Base-by-base conservation (phyloP, 2,797 vertebrate genomes). In the Bradypodion ventrale region DNA sequence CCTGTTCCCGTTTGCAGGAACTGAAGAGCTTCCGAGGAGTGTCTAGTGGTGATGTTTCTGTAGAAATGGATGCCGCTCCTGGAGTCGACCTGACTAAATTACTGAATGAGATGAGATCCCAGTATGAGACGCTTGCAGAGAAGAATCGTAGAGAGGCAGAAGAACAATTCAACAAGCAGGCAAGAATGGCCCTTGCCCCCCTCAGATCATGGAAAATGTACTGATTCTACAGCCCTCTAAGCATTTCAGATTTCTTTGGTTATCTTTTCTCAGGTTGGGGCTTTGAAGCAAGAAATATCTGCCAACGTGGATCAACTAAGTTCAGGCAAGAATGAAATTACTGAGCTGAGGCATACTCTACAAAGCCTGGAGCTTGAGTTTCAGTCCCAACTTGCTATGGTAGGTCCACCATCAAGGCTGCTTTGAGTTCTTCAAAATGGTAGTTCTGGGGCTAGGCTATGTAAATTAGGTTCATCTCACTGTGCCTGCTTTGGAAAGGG, bases 301-400 rank as follows among this genome's bases (percentile, higher is more conserved):
- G 87, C 86, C 0, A 91, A 93, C 1, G 93, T 1, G 90, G 91
- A 83, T 81, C 91, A 63, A 74, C 74, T 94, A 52, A 90, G 69
- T 32, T 92, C 91, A 0, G 90, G 93, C 90, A 93, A 75, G 88
- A 94, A 1, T 32, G 92, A 95, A 82, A 84, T 94, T 25, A 91
- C 90, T 0, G 94, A 96, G 37, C 83, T 95, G 83, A 95, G 72
- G 44, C 89, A 94, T 1, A 91, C 90, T 1, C 7, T 95, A 42
- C 94, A 95, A 78, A 62, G 84, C 19, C 84, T 96, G 78, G 94
- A 95, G 63, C 94, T 95, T 23, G 95, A 96, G 76, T 88, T 95
- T 40, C 95, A 95, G 82, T 92, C 95, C 78, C 92, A 93, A 7
- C 60, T 94, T 62, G 94, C 94, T 70, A 90, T 87, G 95, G 95